Evolutionary conservation across 2,113 vertebrate species (phyloP), one percentile per base, ranked within the genome.

Genomic region (Odontophorus gujanensis): DNA sequence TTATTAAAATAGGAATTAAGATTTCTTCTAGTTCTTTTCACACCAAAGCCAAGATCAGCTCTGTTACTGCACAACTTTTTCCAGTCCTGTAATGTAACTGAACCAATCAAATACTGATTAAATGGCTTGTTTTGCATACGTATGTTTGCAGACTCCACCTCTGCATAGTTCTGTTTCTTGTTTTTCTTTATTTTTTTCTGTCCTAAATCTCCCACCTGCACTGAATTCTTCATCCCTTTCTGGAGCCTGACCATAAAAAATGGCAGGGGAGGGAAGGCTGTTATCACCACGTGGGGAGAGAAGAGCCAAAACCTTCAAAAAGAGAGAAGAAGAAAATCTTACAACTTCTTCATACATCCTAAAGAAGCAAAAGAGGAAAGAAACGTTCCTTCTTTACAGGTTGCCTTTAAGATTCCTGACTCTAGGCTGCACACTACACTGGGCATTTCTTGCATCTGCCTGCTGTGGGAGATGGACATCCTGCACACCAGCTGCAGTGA

Each of bases 351-450:
- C 59, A 15, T 50, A 78, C 38, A 30, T 75, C 47, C 34, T 75
- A 94, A 95, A 96, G 91, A 90, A 95, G 86, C 95, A 95, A 96
- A 96, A 96, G 65, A 95, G 92, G 90, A 89, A 89, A 85, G 34
- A 82, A 79, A 73, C 28, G 66, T 88, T 91, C 62, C 40, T 65
- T 75, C 80, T 95, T 95, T 92, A 92, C 91, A 90, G 92, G 90
- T 92, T 91, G 85, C 90, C 87, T 94, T 98, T 97, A 97, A 97
- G 96, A 93, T 97, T 92, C 96, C 97, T 92, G 96, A 97, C 94
- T 93, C 71, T 67, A 93, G 89, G 93, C 89, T 72, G 63, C 86
- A 92, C 69, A 58, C 89, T 92, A 69, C 86, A 28, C 88, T 63
- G 91, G 92, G 90, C 87, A 82, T 88, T 91, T 93, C 50, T 92